Percentiles rank a stretch among this genome's conserved stretches.
Conservation (phyloP, 1,140 invertebrate species). For the Brachionus calyciflorus region DNA sequence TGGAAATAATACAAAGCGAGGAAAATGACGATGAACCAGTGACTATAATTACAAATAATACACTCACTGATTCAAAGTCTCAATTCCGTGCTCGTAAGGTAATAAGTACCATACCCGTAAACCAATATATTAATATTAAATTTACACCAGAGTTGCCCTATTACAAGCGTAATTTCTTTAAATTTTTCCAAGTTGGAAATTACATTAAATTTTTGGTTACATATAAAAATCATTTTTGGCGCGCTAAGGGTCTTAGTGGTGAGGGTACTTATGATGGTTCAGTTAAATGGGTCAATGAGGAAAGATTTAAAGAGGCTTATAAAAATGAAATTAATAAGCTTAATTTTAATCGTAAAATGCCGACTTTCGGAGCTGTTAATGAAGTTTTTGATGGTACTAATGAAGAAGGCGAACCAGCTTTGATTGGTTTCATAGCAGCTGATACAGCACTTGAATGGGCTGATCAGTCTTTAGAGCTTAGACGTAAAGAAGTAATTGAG, state of each 20-base stretch:
- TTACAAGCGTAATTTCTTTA: slow-evolving; percentile 52
- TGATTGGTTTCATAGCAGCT: slow-evolving; percentile 61
- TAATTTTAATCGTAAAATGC: slow-evolving; percentile 46
- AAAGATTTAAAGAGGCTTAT: slow-evolving; percentile 1
- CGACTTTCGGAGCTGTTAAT: slow-evolving; percentile 52
- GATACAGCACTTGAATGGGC: slow-evolving; percentile 53
- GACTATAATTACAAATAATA: slow-evolving; percentile 22
- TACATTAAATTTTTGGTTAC: slow-evolving; percentile 60
- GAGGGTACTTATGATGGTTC: slow-evolving; percentile 59
- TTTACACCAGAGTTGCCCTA: slow-evolving; percentile 56
- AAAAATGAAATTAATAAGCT: slow-evolving; percentile 28
- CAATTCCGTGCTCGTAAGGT: not conserved
- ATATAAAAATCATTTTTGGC: slow-evolving; percentile 61
- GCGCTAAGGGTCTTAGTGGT: slow-evolving; percentile 57
- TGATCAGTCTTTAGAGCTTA: slow-evolving; percentile 49
- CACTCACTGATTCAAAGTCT: not conserved
- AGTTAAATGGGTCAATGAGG: slow-evolving; percentile 15
- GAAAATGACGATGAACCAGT: slow-evolving; percentile 50
- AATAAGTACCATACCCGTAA: slow-evolving; percentile 35
- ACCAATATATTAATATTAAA: slow-evolving; percentile 53
- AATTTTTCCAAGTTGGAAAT: slow-evolving; percentile 57
- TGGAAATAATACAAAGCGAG: slow-evolving; percentile 53
- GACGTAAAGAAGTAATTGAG: slow-evolving; percentile 57
- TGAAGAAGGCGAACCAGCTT: slow-evolving; percentile 55
- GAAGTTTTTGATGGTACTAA: slow-evolving; percentile 61